phyloP scores from a whole-genome alignment of 2,113 vertebrate genomes.

The Odobenus rosmarus region DNA sequence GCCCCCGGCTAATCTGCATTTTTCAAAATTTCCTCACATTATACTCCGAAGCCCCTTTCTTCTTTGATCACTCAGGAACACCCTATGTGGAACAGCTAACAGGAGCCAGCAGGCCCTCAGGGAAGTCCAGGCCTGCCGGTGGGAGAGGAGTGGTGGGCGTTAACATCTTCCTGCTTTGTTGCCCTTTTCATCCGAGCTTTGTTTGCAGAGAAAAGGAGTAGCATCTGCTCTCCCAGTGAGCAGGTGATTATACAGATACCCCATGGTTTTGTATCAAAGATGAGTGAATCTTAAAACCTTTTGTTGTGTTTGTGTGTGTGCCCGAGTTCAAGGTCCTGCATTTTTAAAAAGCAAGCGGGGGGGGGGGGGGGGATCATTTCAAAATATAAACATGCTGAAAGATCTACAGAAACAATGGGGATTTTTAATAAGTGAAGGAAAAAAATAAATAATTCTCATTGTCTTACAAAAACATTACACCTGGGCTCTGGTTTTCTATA shows the following conservation, averaged over 20 bases:
- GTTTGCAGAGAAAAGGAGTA: conserved; percentile 52
- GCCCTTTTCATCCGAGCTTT: conserved; percentile 64
- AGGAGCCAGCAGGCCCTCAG: not conserved
- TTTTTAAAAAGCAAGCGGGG: not conserved
- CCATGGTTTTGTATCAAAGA: conserved; percentile 57
- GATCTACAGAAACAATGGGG: not conserved
- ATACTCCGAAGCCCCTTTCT: not conserved
- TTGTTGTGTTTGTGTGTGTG: not conserved
- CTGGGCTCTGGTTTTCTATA: not conserved
- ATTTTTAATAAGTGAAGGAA: conserved; percentile 33
- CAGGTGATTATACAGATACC: conserved; percentile 62
- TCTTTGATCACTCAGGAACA: not conserved
- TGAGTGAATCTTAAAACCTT: conserved; percentile 54
- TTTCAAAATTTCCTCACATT: conserved; percentile 9
- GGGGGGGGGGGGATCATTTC: not conserved
- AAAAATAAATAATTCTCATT: conserved; percentile 8
- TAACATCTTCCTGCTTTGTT: conserved; percentile 50
- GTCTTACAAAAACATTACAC: not conserved
- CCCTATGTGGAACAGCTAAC: not conserved
- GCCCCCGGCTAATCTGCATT: not conserved
- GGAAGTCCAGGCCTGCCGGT: not conserved
- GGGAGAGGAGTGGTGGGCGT: not conserved
- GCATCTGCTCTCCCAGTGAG: conserved; percentile 58
- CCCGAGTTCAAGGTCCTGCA: conserved; percentile 20
- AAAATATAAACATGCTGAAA: conserved; percentile 43